Evolutionary conservation across 2,113 vertebrate species (phyloP), one percentile per base, ranked within the genome.

Genomic region (Heptranchias perlo): DNA sequence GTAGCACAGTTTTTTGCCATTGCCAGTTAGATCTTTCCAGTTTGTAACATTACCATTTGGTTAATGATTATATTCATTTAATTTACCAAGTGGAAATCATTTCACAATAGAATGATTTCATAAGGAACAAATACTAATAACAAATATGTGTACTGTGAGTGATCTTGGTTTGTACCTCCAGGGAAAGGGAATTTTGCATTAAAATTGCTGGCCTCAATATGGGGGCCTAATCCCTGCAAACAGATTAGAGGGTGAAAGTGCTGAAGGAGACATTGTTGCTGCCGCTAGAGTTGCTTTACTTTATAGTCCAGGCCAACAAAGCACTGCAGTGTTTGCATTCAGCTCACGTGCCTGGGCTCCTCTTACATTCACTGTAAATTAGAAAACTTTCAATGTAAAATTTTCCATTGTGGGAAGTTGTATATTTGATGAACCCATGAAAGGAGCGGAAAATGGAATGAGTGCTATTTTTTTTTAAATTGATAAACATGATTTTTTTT

Each of bases 151-250:
- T 25, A 8, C 52, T 35, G 58, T 3, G 92, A 58, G 54, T 94
- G 64, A 73, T 49, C 0, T n/a, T 62, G 14, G 58, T 23, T 95
- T 52, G 18, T 69, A 95, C 65, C 47, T 69, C 94, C 35, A 21
- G 89, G 58, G 58, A 93, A 62, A 93, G 89, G n/a, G 35, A 67
- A 69, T 69, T 47, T 95, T 69, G 47, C 94, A 95, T 95, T 73
- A 69, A 67, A 95, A 69, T 95, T 69, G 6, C 47, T 69, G 94
- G 94, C 62, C 94, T 73, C 64, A 13, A 31, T 52, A 69, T 7
- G 14, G 65, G 65, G 62, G 14, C 65, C 44, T 69, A 95, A 95
- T 69, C 62, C 65, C 52, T 95, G 94, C 65, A 95, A 95, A 73
- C 65, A 69, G 65, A 95, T 91, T 91, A 91, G 52, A 82, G 78